phyloP scores from a whole-genome alignment of 2,888 invertebrate genomes.

The Iselma pallidipennis region DNA sequence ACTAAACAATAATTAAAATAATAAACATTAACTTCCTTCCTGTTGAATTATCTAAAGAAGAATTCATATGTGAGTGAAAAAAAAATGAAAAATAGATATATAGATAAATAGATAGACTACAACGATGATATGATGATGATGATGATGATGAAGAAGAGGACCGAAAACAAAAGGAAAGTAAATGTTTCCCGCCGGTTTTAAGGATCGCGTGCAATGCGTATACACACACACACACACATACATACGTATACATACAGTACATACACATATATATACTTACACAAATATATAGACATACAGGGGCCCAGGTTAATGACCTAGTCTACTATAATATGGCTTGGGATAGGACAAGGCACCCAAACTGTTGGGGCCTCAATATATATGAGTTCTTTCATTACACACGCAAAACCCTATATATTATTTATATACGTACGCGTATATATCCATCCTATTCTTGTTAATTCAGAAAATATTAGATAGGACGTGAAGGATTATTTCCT shows the following conservation, averaged over 20 bases:
- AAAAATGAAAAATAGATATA: background rate
- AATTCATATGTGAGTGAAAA: background rate
- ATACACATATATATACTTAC: constrained; percentile 2
- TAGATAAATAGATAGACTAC: background rate
- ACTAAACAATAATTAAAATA: constrained; percentile 42
- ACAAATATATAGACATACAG: constrained; percentile 37
- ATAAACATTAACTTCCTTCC: constrained; percentile 48
- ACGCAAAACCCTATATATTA: constrained; percentile 17
- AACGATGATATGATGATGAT: background rate
- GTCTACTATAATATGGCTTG: constrained; percentile 50
- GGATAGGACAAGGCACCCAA: constrained; percentile 53
- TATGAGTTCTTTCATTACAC: constrained; percentile 22
- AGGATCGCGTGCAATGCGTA: constrained; percentile 49
- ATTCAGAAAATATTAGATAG: background rate
- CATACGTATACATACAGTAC: constrained; percentile 30
- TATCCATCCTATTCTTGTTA: constrained; percentile 18
- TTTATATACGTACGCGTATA: background rate
- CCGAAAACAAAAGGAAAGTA: constrained; percentile 28
- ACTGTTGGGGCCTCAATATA: constrained; percentile 34
- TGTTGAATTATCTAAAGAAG: constrained; percentile 20
- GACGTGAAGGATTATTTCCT: constrained; percentile 18
- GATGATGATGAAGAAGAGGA: constrained; percentile 31
- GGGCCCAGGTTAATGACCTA: constrained; percentile 53
- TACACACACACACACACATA: constrained; percentile 30
- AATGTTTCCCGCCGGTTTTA: constrained; percentile 49